Base-by-base conservation (phyloP, 2,888 invertebrate genomes). In the Microctonus hyperodae region DNA sequence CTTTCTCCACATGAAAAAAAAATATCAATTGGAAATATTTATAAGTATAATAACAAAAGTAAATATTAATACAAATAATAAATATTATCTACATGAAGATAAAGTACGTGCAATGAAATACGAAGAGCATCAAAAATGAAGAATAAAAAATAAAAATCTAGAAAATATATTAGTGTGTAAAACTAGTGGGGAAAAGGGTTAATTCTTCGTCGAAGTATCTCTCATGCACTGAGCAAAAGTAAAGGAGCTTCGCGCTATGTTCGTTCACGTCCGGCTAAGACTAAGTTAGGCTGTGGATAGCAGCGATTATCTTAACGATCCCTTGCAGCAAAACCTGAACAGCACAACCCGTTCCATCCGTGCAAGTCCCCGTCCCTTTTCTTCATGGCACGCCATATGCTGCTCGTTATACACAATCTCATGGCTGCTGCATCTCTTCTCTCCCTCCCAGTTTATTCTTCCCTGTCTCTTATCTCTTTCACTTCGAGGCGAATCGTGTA, bases 241-340 rank as follows among this genome's bases (percentile, higher is more conserved):
- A 67, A 63, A 65, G 69, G 65, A 65, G 70, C 69, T 63, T 64
- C 25, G 68, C 67, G 63, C 69, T 64, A 69, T 64, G 68, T 69
- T 67, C 65, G 60, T 65, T 51, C 71, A 69, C 73, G 72, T 71
- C 69, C 72, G 74, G 76, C 78, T 78, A 77, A 79, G 76, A 77
- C 80, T 76, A 79, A 81, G 80, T 81, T 81, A 81, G 83, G 80
- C 80, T 75, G 80, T 79, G 80, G 83, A 82, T 83, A 82, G 82
- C 79, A 73, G 76, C 81, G 81, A 82, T 83, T 83, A 83, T 83
- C 80, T 83, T 83, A 82, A 82, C 83, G 83, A 83, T 82, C 81
- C 79, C 82, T 76, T 79, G 79, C 72, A 76, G 81, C 79, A 83
- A 82, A 83, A 83, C 83, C 82, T 82, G 83, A 82, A 80, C 80